Base-by-base conservation (phyloP, 2,888 invertebrate species). In the Myopa testacea region DNA sequence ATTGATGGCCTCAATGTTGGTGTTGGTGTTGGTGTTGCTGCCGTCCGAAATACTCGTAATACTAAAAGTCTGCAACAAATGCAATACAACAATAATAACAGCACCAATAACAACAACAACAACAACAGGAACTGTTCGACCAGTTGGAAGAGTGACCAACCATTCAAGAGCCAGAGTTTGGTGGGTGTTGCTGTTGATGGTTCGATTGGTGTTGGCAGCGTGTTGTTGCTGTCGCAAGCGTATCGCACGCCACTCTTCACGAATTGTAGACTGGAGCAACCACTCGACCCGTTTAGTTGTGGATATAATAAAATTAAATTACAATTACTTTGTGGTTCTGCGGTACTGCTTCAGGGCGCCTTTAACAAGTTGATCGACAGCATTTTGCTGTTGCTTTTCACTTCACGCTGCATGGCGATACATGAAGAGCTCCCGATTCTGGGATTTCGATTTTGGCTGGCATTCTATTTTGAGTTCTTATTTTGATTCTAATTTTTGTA, bases 121-220 rank as follows among this genome's bases (percentile, higher is more conserved):
- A 45, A 68, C 38, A 58, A 58, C 40, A 55, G 55, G 55, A 55
- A 55, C 10, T 5, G 55, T 55, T n/a, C n/a, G 55, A 55, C 5
- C 55, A 16, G n/a, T 3, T 2, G 1, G 16, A 10, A 6, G n/a
- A n/a, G 55, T 55, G 55, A 55, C 16, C n/a, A 55, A 14, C 10
- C 14, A n/a, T 55, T 55, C 38, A 16, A 14, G 40, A 67, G 4
- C 34, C 68, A 10, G 40, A 40, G 14, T 16, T 19, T 40, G 40
- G 45, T 67, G 67, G 68, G 8, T 45, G 45, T n/a, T 14, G 68
- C 19, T 40, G 68, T 45, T 67, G 68, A 60, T 71, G 26, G 58
- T 40, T 71, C 71, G 71, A 58, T 71, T 55, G 55, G 55, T 55
- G 55, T 55, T 70, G 55, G 70, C 68, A 68, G 50, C 70, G 52